Evolutionary conservation across 2,888 invertebrate genomes (phyloP).

Genomic region (Tiliacea citrago): DNA sequence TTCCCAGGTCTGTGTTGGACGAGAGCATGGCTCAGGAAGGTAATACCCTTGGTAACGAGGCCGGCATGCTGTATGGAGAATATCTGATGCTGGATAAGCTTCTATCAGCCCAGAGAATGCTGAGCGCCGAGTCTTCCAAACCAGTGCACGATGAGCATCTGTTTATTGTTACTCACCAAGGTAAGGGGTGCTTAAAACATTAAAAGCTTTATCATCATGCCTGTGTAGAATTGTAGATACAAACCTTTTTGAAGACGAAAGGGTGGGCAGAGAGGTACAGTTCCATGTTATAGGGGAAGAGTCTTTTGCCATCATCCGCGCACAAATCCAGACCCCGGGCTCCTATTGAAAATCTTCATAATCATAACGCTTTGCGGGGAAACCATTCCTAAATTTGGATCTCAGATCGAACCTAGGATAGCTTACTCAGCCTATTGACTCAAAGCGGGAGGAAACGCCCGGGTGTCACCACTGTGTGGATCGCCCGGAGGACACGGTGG

Average conservation of each 20-base stretch:
- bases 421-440: neutral
- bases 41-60: constrained; percentile 92
- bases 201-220: neutral
- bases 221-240: neutral
- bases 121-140: constrained; percentile 93
- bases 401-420: neutral
- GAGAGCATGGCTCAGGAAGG: constrained; percentile 85
- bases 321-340: neutral
- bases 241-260: neutral
- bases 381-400: neutral
- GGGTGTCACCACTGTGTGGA: too few species aligned
- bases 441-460: too few species aligned
- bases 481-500: too few species aligned
- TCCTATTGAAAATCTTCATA: neutral
- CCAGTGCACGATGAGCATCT: constrained; percentile 99
- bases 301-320: neutral
- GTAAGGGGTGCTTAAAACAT: constrained; percentile 83
- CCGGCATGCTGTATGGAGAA: constrained; percentile 97
- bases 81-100: constrained; percentile 97
- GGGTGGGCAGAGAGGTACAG: neutral
- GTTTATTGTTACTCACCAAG: constrained; percentile 99
- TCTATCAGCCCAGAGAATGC: constrained; percentile 94
- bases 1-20: constrained; percentile 79
- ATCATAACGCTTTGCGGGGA: neutral
- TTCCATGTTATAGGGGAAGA: neutral